Percentiles rank a stretch among this genome's conserved stretches.
phyloP scores from a whole-genome alignment of 2,888 invertebrate species.

The Synanthedon myopaeformis region DNA sequence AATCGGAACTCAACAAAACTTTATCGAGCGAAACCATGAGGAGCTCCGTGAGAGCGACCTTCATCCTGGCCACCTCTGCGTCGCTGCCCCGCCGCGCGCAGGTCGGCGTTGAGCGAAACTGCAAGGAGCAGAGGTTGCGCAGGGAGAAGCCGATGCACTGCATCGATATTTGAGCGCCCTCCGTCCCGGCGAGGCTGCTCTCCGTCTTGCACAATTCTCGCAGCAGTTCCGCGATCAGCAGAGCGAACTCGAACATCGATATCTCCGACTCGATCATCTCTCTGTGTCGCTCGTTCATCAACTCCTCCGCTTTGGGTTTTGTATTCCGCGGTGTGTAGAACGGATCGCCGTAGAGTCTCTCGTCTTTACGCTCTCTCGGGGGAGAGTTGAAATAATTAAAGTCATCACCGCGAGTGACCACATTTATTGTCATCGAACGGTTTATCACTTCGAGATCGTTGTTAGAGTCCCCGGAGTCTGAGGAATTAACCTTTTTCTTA shows the following conservation, averaged over 20 bases:
- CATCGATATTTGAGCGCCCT: constrained; percentile 67
- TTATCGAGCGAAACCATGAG: constrained; percentile 70
- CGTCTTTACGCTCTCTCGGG: constrained; percentile 33
- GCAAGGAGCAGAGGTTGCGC: constrained; percentile 70
- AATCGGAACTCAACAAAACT: constrained; percentile 60
- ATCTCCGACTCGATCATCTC: constrained; percentile 64
- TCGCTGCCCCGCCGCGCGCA: constrained; percentile 28
- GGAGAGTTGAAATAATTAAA: constrained; percentile 73
- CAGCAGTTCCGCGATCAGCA: constrained; percentile 68
- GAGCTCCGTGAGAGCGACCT: constrained; percentile 68
- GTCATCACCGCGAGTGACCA: constrained; percentile 69
- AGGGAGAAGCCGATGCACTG: constrained; percentile 73
- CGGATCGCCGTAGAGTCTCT: constrained; percentile 39
- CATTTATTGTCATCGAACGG: constrained; percentile 66
- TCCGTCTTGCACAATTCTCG: constrained; percentile 67
- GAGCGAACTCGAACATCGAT: constrained; percentile 66
- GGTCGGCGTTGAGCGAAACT: constrained; percentile 64
- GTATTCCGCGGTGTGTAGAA: constrained; percentile 39
- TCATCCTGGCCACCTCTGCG: constrained; percentile 54
- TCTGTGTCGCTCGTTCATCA: constrained; percentile 61
- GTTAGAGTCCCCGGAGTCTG: constrained; percentile 58
- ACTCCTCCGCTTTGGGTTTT: constrained; percentile 64
- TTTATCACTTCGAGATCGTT: constrained; percentile 61
- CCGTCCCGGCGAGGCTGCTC: constrained; percentile 58
- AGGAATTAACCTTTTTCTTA: constrained; percentile 36